A percentile compares a stretch with the other conserved stretches of the same genome.
Conservation (phyloP, 2,888 invertebrate species). For the Philonicus albiceps region DNA sequence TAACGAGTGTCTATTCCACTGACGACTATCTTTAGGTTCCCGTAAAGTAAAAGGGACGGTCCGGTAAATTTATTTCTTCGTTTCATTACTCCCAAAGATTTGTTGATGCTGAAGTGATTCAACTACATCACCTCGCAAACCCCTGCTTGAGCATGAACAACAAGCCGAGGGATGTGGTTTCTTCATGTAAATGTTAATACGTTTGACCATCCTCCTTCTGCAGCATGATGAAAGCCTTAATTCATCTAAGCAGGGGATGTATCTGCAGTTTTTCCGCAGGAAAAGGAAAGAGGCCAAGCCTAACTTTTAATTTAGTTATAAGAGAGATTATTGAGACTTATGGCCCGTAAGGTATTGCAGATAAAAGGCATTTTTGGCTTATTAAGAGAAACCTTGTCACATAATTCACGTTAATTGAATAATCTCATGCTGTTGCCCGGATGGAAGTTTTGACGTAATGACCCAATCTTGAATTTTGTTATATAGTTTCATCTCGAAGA, state of each 20-base stretch:
- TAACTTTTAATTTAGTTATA: conserved; percentile 52
- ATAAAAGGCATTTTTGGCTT: conserved; percentile 38
- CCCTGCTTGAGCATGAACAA: neutral
- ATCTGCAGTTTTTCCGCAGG: neutral
- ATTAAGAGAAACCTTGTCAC: conserved; percentile 36
- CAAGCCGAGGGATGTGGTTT: neutral
- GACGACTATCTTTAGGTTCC: neutral
- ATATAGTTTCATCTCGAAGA: neutral
- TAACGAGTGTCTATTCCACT: neutral
- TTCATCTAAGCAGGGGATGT: neutral
- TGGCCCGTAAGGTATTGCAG: neutral
- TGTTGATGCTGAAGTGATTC: conserved; percentile 40
- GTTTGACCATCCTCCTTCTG: conserved; percentile 14
- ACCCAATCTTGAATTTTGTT: neutral
- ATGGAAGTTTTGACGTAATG: neutral
- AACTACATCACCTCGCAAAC: neutral
- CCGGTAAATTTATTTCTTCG: conserved; percentile 32
- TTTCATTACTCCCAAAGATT: conserved; percentile 39
- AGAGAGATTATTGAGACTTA: conserved; percentile 45
- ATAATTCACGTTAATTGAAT: conserved; percentile 40
- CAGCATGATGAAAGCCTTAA: conserved; percentile 7
- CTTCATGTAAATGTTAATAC: conserved; percentile 32
- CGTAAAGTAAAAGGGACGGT: neutral
- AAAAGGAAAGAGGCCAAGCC: conserved; percentile 16
- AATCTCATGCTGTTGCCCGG: conserved; percentile 8